Conservation (phyloP, 2,888 invertebrate species). For the Patella pellucida region DNA sequence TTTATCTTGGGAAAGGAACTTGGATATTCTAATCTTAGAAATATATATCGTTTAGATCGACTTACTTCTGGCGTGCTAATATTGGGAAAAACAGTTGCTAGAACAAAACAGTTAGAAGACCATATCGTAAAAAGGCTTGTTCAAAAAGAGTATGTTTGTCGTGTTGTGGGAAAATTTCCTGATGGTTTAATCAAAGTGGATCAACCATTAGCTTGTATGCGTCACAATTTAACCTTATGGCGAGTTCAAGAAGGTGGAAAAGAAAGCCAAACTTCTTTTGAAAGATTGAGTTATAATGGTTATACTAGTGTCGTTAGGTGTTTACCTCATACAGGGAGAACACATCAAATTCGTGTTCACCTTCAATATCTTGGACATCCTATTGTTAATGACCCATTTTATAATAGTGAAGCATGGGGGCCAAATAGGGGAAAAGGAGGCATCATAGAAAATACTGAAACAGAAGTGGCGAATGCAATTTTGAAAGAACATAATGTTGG, state of each 20-base stretch:
- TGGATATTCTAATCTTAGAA: slow-evolving; percentile 91
- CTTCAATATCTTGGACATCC: slow-evolving; percentile 97
- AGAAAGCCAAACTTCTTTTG: slow-evolving; percentile 91
- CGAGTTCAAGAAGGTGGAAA: slow-evolving; percentile 86
- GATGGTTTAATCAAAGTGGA: slow-evolving; percentile 84
- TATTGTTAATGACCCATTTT: slow-evolving; percentile 96
- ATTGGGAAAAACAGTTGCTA: slow-evolving; percentile 93
- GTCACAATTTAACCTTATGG: slow-evolving; percentile 95
- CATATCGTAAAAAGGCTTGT: slow-evolving; percentile 93
- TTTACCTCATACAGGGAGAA: slow-evolving; percentile 91
- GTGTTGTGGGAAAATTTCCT: slow-evolving; percentile 68
- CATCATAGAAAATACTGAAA: slow-evolving; percentile 39
- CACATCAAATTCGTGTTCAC: slow-evolving; percentile 99
- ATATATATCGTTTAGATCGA: slow-evolving; percentile 95
- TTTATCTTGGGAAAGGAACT: slow-evolving; percentile 97
- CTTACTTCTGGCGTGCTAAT: slow-evolving; percentile 94
- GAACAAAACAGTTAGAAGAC: slow-evolving; percentile 94
- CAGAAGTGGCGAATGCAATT: slow-evolving; percentile 71
- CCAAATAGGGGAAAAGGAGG: slow-evolving; percentile 75
- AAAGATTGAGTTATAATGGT: slow-evolving; percentile 88
- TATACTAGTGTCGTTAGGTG: slow-evolving; percentile 94
- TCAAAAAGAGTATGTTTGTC: slow-evolving; percentile 77
- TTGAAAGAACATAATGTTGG: slow-evolving; percentile 94
- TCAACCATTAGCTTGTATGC: slow-evolving; percentile 92
- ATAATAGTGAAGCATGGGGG: slow-evolving; percentile 96